Conservation (phyloP, 92 coral and sea anemone species). For the Zoanthus solanderi region DNA sequence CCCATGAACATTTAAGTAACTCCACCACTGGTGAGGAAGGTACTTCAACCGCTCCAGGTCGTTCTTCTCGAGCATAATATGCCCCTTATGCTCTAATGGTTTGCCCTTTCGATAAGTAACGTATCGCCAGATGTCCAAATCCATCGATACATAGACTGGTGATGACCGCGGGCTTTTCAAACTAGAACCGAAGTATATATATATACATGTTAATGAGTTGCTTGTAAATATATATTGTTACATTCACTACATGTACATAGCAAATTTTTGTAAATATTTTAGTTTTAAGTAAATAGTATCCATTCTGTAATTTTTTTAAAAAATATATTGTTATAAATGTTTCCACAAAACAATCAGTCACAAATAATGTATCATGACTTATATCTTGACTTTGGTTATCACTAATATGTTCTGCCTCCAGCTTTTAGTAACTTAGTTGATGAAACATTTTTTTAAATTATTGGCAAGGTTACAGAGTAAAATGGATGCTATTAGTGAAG, state of each 20-base stretch:
- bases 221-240: neutral
- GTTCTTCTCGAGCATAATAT: constrained; percentile 32
- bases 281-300: constrained; percentile 15
- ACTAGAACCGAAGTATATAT: neutral
- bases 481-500: constrained; percentile 14
- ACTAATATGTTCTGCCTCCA: constrained; percentile 31
- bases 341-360: constrained; percentile 25
- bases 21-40: constrained; percentile 65
- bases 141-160: constrained; percentile 46
- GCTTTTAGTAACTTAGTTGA: neutral
- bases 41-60: constrained; percentile 38
- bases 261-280: constrained; percentile 4
- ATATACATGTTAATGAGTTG: constrained; percentile 6
- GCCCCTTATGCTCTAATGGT: constrained; percentile 57
- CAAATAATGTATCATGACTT: constrained; percentile 11
- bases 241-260: constrained; percentile 11
- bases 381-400: constrained; percentile 21
- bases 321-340: neutral
- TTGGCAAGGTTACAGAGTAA: constrained; percentile 28
- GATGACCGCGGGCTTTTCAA: constrained; percentile 52
- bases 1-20: constrained; percentile 59
- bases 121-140: constrained; percentile 62
- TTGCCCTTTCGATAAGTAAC: constrained; percentile 50
- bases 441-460: neutral
- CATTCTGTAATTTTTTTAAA: neutral